Base-by-base conservation (phyloP, 1,140 invertebrate species). In the Zaprionus nigranus region DNA sequence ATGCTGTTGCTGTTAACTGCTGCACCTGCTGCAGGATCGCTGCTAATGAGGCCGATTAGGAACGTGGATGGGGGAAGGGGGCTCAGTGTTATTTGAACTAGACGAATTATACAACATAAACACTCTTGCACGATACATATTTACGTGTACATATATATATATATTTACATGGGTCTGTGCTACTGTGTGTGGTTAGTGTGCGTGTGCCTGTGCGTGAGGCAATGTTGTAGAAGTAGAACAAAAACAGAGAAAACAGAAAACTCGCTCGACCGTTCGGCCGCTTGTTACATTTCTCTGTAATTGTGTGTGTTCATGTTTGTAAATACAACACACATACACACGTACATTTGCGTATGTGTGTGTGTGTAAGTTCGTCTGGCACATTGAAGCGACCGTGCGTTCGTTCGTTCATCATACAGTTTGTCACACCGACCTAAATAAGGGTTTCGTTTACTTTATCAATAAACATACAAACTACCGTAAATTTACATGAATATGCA, bases 401-500 rank as follows among this genome's bases (percentile, higher is more conserved):
- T 56, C 30, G 40, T 58, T 56, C 38, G 69, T 78, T 79, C 77
- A 24, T 70, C 64, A 64, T 54, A 75, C 66, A 80, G 79, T 79
- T 79, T 82, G 79, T 82, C 79, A 82, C 75, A 86, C 63, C 79
- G 84, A 86, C 83, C 84, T 83, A 83, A 86, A 87, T 86, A 83
- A 68, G 62, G 61, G 57, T 64, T 72, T 79, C 79, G 83, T 71
- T 87, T 77, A 87, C 77, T 68, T 87, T 87, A 86, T 87, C 83
- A 79, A 87, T 75, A 75, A 75, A 40, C 67, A 71, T 64, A 64
- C 60, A 64, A 64, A 75, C 67, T 64, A 74, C 64, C 38, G 71
- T 68, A 74, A 74, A 68, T 64, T 38, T 43, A 70, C 30, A 49
- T 54, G 36, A 7, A 70, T 63, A 30, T 34, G 34, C 30, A 58